These are phyloP conservation scores for Apamea epomidion DNA, from an alignment of 2,888 invertebrate genomes.

Conservation along the genomic window DNA sequence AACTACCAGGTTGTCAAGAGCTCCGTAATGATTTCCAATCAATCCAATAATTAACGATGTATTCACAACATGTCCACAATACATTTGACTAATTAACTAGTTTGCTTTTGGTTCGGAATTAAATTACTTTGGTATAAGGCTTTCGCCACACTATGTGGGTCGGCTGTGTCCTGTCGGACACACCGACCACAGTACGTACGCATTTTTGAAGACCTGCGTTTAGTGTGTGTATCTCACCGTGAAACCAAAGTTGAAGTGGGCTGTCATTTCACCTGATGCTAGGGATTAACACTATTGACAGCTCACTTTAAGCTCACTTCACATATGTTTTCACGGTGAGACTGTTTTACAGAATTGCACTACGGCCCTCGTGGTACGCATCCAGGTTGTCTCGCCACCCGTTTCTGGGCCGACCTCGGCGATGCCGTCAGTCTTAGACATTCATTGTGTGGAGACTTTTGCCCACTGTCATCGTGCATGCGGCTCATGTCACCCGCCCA, in stretches of 20 bases:
- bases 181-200: no score
- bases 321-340: no score
- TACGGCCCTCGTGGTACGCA: no score
- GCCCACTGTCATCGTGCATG: no score
- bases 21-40: constrained; percentile 52
- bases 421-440: not conserved
- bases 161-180: no score
- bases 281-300: no score
- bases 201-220: not conserved
- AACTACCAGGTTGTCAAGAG: constrained; percentile 15
- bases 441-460: no score
- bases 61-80: constrained; percentile 56
- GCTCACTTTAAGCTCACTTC: no score
- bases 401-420: not conserved
- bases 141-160: not conserved
- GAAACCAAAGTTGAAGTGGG: no score
- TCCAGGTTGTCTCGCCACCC: not conserved
- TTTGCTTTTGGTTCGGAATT: constrained; percentile 44
- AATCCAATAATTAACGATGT: constrained; percentile 44
- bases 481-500: no score
- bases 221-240: not conserved
- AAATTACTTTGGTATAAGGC: constrained; percentile 25
- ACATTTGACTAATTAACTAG: constrained; percentile 53
- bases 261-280: no score
- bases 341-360: no score